These are phyloP conservation scores for Lithophane semibrunnea DNA, from an alignment of 2,888 invertebrate species.

Conservation along the genomic window DNA sequence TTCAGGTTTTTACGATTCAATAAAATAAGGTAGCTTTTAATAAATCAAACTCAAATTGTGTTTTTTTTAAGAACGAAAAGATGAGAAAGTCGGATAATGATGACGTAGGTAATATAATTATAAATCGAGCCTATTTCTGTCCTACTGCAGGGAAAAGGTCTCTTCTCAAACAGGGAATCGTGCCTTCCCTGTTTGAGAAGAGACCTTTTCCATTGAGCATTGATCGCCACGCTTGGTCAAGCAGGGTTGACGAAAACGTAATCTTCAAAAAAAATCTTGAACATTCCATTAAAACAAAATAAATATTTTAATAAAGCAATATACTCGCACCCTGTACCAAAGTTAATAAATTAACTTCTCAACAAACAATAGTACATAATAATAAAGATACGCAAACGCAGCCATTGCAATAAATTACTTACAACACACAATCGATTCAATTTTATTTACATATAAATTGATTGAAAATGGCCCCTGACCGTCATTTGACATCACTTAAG, in stretches of 20 bases:
- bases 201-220: too few species aligned
- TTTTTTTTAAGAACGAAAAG: background rate
- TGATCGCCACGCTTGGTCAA: background rate
- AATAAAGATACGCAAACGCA: slow-evolving; percentile 64
- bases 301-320: slow-evolving; percentile 24
- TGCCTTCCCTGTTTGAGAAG: too few species aligned
- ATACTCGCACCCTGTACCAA: slow-evolving; percentile 31
- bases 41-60: background rate
- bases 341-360: slow-evolving; percentile 59
- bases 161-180: too few species aligned
- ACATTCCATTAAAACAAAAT: slow-evolving; percentile 12
- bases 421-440: slow-evolving; percentile 71
- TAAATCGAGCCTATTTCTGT: background rate
- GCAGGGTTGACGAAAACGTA: background rate
- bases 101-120: background rate
- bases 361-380: slow-evolving; percentile 67
- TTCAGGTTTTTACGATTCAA: slow-evolving; percentile 28
- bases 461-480: slow-evolving; percentile 71
- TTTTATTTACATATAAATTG: slow-evolving; percentile 81
- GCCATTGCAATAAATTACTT: slow-evolving; percentile 74
- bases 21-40: slow-evolving; percentile 28
- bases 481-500: slow-evolving; percentile 64
- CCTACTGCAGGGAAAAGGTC: accelerated
- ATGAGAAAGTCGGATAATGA: background rate
- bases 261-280: background rate